Evolutionary conservation across 1,140 invertebrate genomes (phyloP), one percentile per base, ranked within the genome.

Genomic region (Ericerus pela): DNA sequence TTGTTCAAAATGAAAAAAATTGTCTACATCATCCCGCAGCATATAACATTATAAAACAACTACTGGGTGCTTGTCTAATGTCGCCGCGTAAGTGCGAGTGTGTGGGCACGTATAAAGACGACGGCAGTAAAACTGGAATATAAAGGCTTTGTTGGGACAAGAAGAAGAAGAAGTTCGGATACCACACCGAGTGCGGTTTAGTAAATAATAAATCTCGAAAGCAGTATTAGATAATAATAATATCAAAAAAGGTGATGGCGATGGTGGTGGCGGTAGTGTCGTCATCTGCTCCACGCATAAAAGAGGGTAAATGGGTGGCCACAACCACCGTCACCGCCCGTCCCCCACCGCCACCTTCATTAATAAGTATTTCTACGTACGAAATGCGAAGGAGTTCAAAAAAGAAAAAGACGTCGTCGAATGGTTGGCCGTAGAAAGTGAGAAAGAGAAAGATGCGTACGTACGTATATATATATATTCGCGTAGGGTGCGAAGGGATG

Each of bases 291-390:
- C 26, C n/a, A n/a, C 41, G 41, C 20, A 47, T 47, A 47, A 47
- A n/a, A n/a, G n/a, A 47, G 41, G 41, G 41, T 47, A 47, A 47
- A 47, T 47, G 41, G 41, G n/a, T n/a, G n/a, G n/a, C n/a, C n/a
- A n/a, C n/a, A n/a, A n/a, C n/a, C n/a, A n/a, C n/a, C n/a, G n/a
- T n/a, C n/a, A n/a, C n/a, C n/a, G n/a, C n/a, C n/a, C n/a, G n/a
- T n/a, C n/a, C n/a, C n/a, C n/a, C n/a, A n/a, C n/a, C n/a, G n/a
- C n/a, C n/a, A n/a, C 20, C 20, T 24, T 47, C 41, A 24, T 24
- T 47, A 47, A 47, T 47, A 47, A 47, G 41, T 47, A 24, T 24
- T 47, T 24, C 22, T 47, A 47, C 22, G 41, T 47, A 47, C 41
- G 20, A 24, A 47, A 47, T 8, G 41, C 10, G 26, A 47, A 47